These are phyloP conservation scores for Trachelus troglodyta DNA, from an alignment of 2,888 invertebrate species.

Conservation along the genomic window DNA sequence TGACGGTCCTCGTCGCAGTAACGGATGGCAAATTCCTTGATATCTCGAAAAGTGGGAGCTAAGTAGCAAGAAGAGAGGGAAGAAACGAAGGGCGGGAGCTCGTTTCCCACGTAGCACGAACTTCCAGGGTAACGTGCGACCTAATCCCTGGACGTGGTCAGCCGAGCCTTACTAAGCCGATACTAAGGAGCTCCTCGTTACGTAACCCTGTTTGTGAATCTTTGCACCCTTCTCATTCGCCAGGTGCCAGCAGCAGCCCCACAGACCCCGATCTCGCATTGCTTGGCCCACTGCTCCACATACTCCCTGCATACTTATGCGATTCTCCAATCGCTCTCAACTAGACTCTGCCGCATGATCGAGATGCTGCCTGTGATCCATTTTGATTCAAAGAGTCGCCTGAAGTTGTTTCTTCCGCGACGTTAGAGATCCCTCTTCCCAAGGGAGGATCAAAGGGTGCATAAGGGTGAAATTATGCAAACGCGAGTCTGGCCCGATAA, in stretches of 20 bases:
- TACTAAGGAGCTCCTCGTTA: neutral
- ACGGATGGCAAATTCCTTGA: no score
- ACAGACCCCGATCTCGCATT: conserved; percentile 8
- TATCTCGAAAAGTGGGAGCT: neutral
- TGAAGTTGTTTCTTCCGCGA: no score
- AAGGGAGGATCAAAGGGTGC: neutral
- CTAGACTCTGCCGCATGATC: neutral
- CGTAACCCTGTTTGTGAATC: neutral
- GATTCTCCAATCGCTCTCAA: neutral
- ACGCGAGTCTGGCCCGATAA: neutral
- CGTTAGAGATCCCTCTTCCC: neutral
- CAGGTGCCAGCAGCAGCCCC: neutral
- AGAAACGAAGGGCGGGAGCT: neutral
- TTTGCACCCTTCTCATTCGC: neutral
- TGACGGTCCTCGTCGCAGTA: no score
- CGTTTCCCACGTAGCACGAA: neutral
- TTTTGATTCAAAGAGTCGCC: neutral
- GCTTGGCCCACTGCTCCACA: conserved; percentile 8
- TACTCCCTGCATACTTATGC: neutral
- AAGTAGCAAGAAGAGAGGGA: conserved; percentile 7
- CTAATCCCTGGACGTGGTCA: neutral
- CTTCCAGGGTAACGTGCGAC: neutral
- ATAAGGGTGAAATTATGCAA: neutral
- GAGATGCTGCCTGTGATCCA: neutral
- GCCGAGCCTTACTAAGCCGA: neutral